Evolutionary conservation across 2,113 vertebrate genomes (phyloP).

Genomic region (Prochilodus magdalenae): DNA sequence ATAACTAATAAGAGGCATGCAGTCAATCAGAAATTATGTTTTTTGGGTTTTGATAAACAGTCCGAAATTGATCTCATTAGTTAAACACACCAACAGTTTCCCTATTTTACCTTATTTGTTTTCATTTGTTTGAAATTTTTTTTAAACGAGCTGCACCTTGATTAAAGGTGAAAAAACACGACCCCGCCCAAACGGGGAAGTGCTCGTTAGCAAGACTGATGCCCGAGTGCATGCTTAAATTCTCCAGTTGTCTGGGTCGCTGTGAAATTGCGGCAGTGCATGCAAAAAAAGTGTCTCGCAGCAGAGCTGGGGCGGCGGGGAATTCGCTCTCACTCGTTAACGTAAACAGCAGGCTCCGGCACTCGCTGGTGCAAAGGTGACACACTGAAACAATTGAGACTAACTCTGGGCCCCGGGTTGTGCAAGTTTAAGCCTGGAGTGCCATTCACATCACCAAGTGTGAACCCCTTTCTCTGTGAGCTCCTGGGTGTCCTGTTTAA

Average conservation of each 20-base stretch:
- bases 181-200: conserved; percentile 10
- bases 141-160: background rate
- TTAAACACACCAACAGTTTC: background rate
- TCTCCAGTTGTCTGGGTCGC: conserved; percentile 10
- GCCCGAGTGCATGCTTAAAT: background rate
- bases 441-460: conserved; percentile 36
- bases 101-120: background rate
- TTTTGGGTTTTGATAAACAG: background rate
- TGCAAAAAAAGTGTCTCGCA: background rate
- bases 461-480: conserved; percentile 12
- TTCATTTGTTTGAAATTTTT: conserved; percentile 23
- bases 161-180: conserved; percentile 11
- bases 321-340: conserved; percentile 27
- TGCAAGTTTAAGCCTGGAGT: conserved; percentile 24
- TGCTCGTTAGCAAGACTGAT: conserved; percentile 26
- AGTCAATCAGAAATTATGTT: background rate
- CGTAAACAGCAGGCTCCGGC: conserved; percentile 29
- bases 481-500: conserved; percentile 17
- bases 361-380: conserved; percentile 34
- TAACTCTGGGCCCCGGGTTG: conserved; percentile 15
- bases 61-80: background rate
- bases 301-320: conserved; percentile 2
- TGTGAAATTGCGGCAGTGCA: conserved; percentile 16
- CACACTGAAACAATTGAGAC: conserved; percentile 51
- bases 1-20: background rate